Percentiles rank a stretch among this genome's conserved stretches.
phyloP scores from a whole-genome alignment of 2,888 invertebrate genomes.

The Nasonovia ribisnigri region DNA sequence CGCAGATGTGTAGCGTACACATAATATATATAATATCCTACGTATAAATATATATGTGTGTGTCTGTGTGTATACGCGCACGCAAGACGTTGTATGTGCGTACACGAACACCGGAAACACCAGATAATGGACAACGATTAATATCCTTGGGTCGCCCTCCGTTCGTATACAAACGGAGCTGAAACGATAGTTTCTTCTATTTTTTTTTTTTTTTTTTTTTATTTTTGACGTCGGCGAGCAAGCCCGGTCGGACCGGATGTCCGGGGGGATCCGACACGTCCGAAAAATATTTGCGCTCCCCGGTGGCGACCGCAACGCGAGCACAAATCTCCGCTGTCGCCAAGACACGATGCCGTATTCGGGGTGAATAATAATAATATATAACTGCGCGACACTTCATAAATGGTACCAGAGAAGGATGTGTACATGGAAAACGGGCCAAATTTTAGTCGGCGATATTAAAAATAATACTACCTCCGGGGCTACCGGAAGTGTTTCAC shows the following conservation, averaged over 20 bases:
- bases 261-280: constrained; percentile 42
- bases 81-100: constrained; percentile 17
- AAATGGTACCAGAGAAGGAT: not conserved
- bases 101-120: constrained; percentile 58
- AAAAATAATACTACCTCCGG: constrained; percentile 34
- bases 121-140: constrained; percentile 62
- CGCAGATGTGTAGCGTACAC: not conserved
- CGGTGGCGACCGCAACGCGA: constrained; percentile 3
- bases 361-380: constrained; percentile 36
- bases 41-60: not conserved
- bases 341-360: constrained; percentile 34
- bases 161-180: not conserved
- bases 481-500: not conserved
- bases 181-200: constrained; percentile 51
- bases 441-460: constrained; percentile 25
- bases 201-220: not conserved
- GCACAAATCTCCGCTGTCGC: constrained; percentile 40
- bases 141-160: constrained; percentile 44
- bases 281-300: constrained; percentile 48
- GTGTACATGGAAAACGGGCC: not conserved
- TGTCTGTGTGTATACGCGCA: not conserved
- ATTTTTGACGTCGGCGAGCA: not conserved
- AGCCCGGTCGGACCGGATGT: constrained; percentile 23
- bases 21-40: not conserved
- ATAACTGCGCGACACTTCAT: not conserved